Evolutionary conservation across 2,797 vertebrate species (phyloP), one percentile per base, ranked within the genome.

Genomic region (Mallotus villosus): DNA sequence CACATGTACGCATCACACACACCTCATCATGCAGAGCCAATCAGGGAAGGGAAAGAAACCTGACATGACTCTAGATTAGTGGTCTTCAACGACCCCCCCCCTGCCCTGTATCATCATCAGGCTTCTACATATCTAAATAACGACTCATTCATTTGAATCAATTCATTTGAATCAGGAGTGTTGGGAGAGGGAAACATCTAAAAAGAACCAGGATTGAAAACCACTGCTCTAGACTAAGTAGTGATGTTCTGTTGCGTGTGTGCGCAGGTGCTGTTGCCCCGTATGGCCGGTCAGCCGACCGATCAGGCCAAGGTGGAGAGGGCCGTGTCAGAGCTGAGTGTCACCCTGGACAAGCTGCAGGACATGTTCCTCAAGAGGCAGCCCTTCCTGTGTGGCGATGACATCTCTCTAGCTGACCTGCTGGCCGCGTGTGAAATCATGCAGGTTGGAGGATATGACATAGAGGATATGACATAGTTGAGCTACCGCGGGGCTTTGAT

Each of bases 351-450:
- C 2, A 83, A 77, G 29, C 80, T 94, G 85, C 91, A 94, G 74
- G 62, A 81, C 59, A 93, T 93, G 92, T 94, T 93, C 29, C 84
- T 94, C 0, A 80, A 89, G 59, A 68, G 86, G 1, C 87, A 92
- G 76, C 68, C 90, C 1, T 94, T 93, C 82, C 87, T 94, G 25
- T 94, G 93, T 0, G 91, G 92, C 0, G 88, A 93, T 60, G 91
- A 94, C 84, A 81, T 94, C 85, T 90, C 86, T 0, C 5, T 94
- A 76, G 93, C 93, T 0, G 93, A 94, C 80, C 85, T 94, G 73
- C 85, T 94, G 4, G 92, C 93, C 1, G 0, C 86, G 29, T 94
- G 93, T 29, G 93, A 94, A 78, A 77, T 94, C 73, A 93, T 82
- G 91, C 93, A 94, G 93, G 93, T 94, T 19, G 78, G 84, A 64